Evolutionary conservation across 2,888 invertebrate genomes (phyloP), one percentile per base, ranked within the genome.

Genomic region (Polia nebulosa): DNA sequence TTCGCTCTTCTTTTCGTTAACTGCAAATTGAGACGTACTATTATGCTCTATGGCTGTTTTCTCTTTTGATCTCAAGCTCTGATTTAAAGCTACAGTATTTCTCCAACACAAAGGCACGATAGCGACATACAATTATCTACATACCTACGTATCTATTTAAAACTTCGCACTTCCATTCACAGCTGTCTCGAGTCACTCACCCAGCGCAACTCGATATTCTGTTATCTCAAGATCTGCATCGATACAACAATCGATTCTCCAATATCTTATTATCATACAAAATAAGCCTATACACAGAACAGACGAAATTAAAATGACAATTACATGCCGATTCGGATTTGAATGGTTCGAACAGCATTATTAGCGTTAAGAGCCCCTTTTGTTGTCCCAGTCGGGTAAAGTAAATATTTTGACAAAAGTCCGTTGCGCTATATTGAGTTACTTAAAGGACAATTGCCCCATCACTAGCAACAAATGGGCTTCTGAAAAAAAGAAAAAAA

Each of bases 361-460:
- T 94, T 93, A 92, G 93, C 91, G 88, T 90, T 90, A 90, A 93
- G 89, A 90, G 89, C 78, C 68, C 90, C 72, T 89, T 65, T 95
- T 95, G 94, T 94, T 78, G 87, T 84, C 83, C 82, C 78, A 44
- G 88, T 84, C 78, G 89, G 85, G 87, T 84, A 91, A 91, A 93
- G 94, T 94, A 95, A 95, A 95, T 95, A 95, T 95, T 95, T 88
- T 95, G 95, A 95, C 95, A 94, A 94, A 91, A 92, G 90, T 91
- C 89, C 91, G 89, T 94, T 92, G 92, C 91, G 91, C 89, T 89
- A 90, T 93, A 93, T 94, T 93, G 90, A 93, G 92, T 93, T 93
- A 92, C 93, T 91, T 89, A 90, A 87, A 90, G 89, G 89, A 93
- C 92, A 93, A 93, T 91, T 86, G 91, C 79, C 76, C 79, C 79